Evolutionary conservation across 2,888 invertebrate genomes (phyloP), one percentile per base, ranked within the genome.

Genomic region (Drosophila birchii): DNA sequence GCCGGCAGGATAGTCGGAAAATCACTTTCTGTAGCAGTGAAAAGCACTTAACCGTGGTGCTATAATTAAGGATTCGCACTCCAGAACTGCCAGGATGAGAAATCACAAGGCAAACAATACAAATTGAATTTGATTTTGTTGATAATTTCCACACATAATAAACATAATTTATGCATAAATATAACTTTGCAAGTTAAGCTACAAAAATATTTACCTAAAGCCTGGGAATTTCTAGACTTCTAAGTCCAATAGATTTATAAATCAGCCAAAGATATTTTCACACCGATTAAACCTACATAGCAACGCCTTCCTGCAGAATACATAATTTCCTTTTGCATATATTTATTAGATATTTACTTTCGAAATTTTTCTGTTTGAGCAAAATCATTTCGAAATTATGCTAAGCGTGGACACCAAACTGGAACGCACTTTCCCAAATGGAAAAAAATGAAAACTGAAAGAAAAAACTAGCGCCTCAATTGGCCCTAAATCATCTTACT

Each of bases 331-430:
- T 32, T 16, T 23, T 41, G n/a, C 18, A 44, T 26, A 34, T 34
- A 63, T 69, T 70, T 59, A 12, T 20, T 47, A 43, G n/a, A 47
- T 41, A 61, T 47, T 44, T 62, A 70, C 61, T 83, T 86, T 86
- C 77, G 18, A 78, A 71, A 62, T 63, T 23, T 47, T 57, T 72
- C 47, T 26, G 26, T 26, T 77, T 20, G 1, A 80, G 85, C 79
- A 82, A 79, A 90, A 75, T 77, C 67, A 80, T 86, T 79, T 74
- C 62, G 44, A 84, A 85, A 86, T 85, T 88, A 90, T 90, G 90
- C 80, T 80, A 90, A 90, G 83, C 59, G 29, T 36, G 36, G 56
- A 39, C 39, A 61, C 68, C 62, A 81, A 89, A 75, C 68, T 64
- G 49, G 78, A 56, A 72, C 74, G 67, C 72, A 81, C 89, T 87